A percentile compares a stretch with the other conserved stretches of the same genome.
Conservation (phyloP, 2,113 vertebrate species). For the Pseudopipra pipra region DNA sequence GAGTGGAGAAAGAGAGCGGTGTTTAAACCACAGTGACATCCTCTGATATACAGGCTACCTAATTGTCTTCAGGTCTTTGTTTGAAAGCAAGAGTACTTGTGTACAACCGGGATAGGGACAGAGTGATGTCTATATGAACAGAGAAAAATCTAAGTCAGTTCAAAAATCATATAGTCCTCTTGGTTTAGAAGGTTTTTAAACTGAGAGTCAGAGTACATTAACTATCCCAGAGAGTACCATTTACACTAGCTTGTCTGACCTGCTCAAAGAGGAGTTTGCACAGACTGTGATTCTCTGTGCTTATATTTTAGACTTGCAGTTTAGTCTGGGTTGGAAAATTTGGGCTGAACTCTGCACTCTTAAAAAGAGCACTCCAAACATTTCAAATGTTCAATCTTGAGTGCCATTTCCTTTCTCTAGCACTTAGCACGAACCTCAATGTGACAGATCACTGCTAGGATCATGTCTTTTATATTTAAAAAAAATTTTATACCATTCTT, state of each 20-base stretch:
- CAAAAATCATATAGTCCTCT: neutral
- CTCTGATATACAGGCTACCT: neutral
- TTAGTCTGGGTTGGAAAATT: slow-evolving; percentile 15
- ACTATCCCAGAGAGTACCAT: neutral
- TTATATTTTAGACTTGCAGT: slow-evolving; percentile 16
- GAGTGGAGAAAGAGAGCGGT: neutral
- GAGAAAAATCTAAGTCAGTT: neutral
- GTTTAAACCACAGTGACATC: neutral
- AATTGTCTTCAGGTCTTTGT: neutral
- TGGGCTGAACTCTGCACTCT: neutral
- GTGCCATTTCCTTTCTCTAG: slow-evolving; percentile 4
- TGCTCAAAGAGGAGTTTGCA: neutral
- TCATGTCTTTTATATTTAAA: neutral
- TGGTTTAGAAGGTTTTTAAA: neutral
- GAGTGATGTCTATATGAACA: neutral
- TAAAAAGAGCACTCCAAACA: neutral
- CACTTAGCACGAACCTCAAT: neutral
- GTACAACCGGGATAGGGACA: neutral
- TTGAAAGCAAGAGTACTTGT: neutral
- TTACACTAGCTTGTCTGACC: neutral
- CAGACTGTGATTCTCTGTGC: neutral
- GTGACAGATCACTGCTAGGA: neutral
- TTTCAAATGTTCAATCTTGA: neutral
- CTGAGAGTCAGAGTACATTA: neutral
- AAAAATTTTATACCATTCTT: neutral